phyloP scores from a whole-genome alignment of 2,113 vertebrate genomes.

The Xenopus laevis region DNA sequence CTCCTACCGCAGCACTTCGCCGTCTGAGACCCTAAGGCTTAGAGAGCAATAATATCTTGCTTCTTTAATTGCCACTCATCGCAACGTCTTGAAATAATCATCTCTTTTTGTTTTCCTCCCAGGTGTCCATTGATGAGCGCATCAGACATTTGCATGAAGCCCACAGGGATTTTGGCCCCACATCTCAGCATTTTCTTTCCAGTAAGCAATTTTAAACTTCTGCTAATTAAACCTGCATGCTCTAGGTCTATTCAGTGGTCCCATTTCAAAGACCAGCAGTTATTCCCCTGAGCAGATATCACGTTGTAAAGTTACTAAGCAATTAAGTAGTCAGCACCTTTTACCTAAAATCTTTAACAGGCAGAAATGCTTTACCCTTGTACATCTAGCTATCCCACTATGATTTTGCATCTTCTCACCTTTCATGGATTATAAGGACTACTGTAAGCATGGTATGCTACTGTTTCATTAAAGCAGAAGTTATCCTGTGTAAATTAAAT shows the following conservation, averaged over 20 bases:
- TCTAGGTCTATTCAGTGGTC: constrained; percentile 5
- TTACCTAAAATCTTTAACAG: constrained; percentile 15
- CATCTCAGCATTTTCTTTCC: constrained; percentile 79
- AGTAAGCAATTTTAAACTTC: constrained; percentile 69
- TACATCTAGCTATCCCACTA: background rate
- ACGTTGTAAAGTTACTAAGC: background rate
- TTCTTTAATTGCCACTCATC: constrained; percentile 40
- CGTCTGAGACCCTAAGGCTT: constrained; percentile 32
- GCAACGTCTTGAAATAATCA: constrained; percentile 17
- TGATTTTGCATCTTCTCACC: background rate
- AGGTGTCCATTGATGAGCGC: constrained; percentile 86
- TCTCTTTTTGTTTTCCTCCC: constrained; percentile 50
- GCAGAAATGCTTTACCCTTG: background rate
- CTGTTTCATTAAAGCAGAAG: no score
- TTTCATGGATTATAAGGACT: background rate
- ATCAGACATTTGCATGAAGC: constrained; percentile 89
- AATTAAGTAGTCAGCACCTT: constrained; percentile 7
- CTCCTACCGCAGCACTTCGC: constrained; percentile 38
- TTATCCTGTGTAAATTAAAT: no score
- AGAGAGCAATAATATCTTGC: constrained; percentile 38
- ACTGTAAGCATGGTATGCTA: no score
- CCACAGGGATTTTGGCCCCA: constrained; percentile 84
- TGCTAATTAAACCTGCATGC: constrained; percentile 38
- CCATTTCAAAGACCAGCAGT: background rate
- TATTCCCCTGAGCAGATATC: background rate